Evolutionary conservation across 2,113 vertebrate species (phyloP).

Genomic region (Catharus fuscescens): DNA sequence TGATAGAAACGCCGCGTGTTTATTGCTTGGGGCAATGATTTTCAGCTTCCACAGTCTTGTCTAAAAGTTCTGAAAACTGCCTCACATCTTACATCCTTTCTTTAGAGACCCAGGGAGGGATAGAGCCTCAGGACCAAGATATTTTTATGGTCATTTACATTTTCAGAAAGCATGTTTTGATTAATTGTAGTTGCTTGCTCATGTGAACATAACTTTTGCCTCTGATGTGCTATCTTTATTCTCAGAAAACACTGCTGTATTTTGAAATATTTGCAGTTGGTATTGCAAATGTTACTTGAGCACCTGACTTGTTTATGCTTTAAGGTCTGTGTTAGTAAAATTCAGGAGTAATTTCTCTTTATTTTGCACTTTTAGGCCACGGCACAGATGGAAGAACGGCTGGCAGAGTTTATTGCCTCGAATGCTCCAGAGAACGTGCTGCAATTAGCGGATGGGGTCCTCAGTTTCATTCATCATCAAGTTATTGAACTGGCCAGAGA

Average conservation of each 20-base stretch:
- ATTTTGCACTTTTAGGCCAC: conserved; percentile 82
- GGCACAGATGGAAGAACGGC: conserved; percentile 95
- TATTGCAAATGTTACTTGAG: not conserved
- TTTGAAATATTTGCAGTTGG: not conserved
- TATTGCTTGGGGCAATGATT: not conserved
- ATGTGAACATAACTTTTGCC: not conserved
- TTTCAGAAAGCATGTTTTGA: not conserved
- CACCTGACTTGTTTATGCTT: not conserved
- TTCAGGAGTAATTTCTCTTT: conserved; percentile 2
- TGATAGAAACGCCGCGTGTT: not conserved
- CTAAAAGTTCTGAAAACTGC: conserved; percentile 13
- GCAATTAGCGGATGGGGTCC: conserved; percentile 91
- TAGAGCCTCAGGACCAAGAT: not conserved
- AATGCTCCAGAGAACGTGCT: conserved; percentile 86
- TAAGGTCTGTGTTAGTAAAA: not conserved
- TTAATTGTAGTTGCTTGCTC: not conserved
- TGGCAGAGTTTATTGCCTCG: conserved; percentile 89
- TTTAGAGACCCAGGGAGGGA: not conserved
- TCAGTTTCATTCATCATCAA: conserved; percentile 98
- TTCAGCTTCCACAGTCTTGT: not conserved
- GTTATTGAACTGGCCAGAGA: conserved; percentile 95
- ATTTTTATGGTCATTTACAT: conserved; percentile 1
- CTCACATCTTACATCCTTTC: not conserved
- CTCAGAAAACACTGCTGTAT: not conserved
- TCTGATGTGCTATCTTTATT: not conserved